Conservation (phyloP, 2,888 invertebrate genomes). For the Tenthredo scrophulariae region DNA sequence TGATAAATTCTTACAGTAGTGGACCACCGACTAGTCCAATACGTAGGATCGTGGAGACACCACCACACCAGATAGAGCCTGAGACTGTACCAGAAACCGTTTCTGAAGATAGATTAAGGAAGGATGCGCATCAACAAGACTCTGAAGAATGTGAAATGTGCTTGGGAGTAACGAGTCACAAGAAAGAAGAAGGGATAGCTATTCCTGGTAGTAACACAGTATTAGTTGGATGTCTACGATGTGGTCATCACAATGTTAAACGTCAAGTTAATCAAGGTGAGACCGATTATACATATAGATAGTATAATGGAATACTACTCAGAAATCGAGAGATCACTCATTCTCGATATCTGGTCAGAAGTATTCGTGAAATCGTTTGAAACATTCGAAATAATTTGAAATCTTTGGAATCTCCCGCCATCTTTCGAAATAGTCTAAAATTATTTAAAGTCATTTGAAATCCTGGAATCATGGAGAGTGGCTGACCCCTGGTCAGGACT, state of each 20-base stretch:
- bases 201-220: conserved; percentile 63
- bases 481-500: no score
- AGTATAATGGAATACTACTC: not conserved
- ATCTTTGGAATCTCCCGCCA: not conserved
- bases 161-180: conserved; percentile 57
- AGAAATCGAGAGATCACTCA: not conserved
- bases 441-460: not conserved
- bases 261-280: conserved; percentile 62
- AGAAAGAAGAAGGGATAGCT: conserved; percentile 62
- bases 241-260: conserved; percentile 61
- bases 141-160: conserved; percentile 64
- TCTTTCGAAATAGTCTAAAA: not conserved
- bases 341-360: not conserved
- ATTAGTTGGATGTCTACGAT: conserved; percentile 59
- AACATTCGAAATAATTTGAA: not conserved
- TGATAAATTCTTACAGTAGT: not conserved
- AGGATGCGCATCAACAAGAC: conserved; percentile 59
- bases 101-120: conserved; percentile 56
- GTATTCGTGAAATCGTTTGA: not conserved
- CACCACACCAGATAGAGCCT: conserved; percentile 59
- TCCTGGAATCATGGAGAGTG: not conserved
- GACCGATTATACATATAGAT: not conserved
- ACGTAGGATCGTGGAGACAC: conserved; percentile 10
- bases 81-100: conserved; percentile 58
- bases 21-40: conserved; percentile 36